These are phyloP conservation scores for Coccyzus lansbergi DNA, from an alignment of 2,797 vertebrate species.

Conservation along the genomic window DNA sequence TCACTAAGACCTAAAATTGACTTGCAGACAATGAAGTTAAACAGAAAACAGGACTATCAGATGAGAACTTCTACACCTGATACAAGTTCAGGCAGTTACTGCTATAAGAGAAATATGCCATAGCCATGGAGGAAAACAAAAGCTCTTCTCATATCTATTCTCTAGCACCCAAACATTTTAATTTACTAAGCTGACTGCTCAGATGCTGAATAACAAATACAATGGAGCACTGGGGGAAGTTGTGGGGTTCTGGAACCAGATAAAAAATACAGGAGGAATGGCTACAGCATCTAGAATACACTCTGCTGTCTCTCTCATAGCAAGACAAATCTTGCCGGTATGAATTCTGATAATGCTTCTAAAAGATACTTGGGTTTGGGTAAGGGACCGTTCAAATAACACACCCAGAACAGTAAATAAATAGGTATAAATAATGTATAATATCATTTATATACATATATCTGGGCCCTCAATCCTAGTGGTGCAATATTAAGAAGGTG, in stretches of 20 bases:
- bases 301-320: background rate
- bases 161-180: background rate
- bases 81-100: background rate
- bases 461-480: background rate
- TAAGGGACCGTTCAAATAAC: background rate
- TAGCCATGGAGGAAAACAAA: background rate
- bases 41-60: background rate
- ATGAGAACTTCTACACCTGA: background rate
- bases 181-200: background rate
- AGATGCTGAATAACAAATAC: background rate
- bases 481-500: background rate
- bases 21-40: background rate
- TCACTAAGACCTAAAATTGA: background rate
- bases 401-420: background rate
- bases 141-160: background rate
- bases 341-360: background rate
- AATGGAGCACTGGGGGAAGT: fast-evolving
- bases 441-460: background rate
- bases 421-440: background rate
- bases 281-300: background rate
- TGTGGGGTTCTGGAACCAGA: background rate
- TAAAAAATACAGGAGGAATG: background rate
- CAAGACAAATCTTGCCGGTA: background rate
- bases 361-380: background rate
- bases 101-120: background rate